Conservation (phyloP, 2,888 invertebrate species). For the Anaspis maculata region DNA sequence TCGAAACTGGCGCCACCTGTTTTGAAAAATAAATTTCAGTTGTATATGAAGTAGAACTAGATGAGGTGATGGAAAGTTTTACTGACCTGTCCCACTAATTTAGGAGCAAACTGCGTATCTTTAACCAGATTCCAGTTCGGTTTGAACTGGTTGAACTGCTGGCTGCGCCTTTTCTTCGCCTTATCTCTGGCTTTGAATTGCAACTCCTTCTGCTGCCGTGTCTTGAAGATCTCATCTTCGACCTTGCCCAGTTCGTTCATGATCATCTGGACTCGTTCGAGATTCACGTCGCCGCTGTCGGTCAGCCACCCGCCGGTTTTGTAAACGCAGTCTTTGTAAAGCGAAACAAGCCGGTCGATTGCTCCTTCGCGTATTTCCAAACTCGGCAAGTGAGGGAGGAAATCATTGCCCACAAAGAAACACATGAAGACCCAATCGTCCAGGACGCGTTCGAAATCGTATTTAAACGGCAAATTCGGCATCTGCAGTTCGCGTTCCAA, state of each 20-base stretch:
- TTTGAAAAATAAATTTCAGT: conserved; percentile 17
- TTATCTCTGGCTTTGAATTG: conserved; percentile 72
- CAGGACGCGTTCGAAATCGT: conserved; percentile 88
- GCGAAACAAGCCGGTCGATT: conserved; percentile 82
- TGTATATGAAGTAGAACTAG: too few relatives aligned
- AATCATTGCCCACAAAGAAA: conserved; percentile 99
- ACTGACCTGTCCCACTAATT: too few relatives aligned
- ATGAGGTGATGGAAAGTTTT: too few relatives aligned
- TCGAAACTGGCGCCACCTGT: conserved; percentile 48
- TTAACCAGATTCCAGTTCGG: conserved; percentile 66
- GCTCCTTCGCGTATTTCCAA: conserved; percentile 96
- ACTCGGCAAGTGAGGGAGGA: conserved; percentile 95
- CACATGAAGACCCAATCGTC: conserved; percentile 99
- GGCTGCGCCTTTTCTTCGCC: conserved; percentile 54
- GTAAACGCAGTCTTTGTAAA: conserved; percentile 92
- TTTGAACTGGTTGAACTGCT: conserved; percentile 43
- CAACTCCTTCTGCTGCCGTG: conserved; percentile 78
- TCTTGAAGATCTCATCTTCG: conserved; percentile 96
- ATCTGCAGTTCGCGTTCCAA: conserved; percentile 81
- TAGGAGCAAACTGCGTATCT: conserved; percentile 70
- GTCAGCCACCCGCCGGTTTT: conserved; percentile 95
- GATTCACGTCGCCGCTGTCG: conserved; percentile 86
- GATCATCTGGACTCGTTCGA: conserved; percentile 90
- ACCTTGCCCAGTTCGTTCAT: conserved; percentile 87
- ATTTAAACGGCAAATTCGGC: conserved; percentile 87